Conservation (phyloP, 2,113 vertebrate species). For the Dolichotis patagonum region DNA sequence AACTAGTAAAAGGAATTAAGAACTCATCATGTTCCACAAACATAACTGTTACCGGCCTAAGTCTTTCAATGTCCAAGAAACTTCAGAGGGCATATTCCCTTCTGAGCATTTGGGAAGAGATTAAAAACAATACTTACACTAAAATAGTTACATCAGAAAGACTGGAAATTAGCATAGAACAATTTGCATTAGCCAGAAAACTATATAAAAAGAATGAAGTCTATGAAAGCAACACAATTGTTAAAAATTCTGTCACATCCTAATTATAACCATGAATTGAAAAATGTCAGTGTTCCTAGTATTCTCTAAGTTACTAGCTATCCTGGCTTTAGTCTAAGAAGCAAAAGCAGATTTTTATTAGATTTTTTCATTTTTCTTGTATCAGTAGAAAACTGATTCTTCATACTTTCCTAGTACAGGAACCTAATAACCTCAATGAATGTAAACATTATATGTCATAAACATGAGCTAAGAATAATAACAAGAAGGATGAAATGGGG, state of each 20-base stretch:
- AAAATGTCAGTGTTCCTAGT: slow-evolving; percentile 57
- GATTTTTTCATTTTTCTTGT: slow-evolving; percentile 43
- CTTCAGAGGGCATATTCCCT: not conserved
- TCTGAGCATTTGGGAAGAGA: not conserved
- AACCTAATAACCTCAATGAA: not conserved
- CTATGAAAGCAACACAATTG: slow-evolving; percentile 31
- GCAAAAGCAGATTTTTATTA: slow-evolving; percentile 34
- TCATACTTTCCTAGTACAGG: not conserved
- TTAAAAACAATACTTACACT: slow-evolving; percentile 8
- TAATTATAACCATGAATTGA: slow-evolving; percentile 67
- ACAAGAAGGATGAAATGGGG: not conserved
- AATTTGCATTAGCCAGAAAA: slow-evolving; percentile 47
- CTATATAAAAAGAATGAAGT: slow-evolving; percentile 57
- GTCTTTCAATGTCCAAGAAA: not conserved
- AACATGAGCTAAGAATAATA: not conserved
- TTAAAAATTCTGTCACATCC: slow-evolving; percentile 53
- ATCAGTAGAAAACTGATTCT: not conserved
- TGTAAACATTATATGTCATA: not conserved
- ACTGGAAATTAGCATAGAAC: slow-evolving; percentile 10
- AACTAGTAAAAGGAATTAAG: not conserved
- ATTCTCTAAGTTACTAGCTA: slow-evolving; percentile 50
- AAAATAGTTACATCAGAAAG: slow-evolving; percentile 28
- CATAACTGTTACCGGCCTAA: not conserved
- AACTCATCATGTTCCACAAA: not conserved
- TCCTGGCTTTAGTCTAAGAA: slow-evolving; percentile 61